Conservation (phyloP, 2,888 invertebrate species). For the Portevinia maculata region DNA sequence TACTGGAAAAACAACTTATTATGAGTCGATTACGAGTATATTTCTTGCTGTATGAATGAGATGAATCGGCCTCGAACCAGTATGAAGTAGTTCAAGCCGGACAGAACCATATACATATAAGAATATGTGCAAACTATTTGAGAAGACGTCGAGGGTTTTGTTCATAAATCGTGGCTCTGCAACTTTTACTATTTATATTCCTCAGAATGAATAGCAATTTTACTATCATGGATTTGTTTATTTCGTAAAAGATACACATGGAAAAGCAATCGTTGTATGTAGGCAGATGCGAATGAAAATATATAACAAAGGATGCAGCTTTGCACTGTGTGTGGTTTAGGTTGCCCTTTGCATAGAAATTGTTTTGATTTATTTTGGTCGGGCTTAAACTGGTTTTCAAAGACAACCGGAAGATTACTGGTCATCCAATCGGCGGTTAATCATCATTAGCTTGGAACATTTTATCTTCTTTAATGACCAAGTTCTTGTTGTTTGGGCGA, state of each 20-base stretch:
- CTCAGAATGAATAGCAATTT: conserved; percentile 19
- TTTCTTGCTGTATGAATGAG: conserved; percentile 10
- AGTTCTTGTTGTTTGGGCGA: too few species aligned
- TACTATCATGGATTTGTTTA: conserved; percentile 30
- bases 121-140: not conserved
- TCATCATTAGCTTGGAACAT: too few species aligned
- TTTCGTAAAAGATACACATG: conserved; percentile 1
- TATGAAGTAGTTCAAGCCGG: conserved; percentile 55
- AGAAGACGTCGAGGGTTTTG: conserved; percentile 21
- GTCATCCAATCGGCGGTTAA: too few species aligned
- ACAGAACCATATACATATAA: conserved; percentile 16
- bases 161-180: conserved; percentile 1
- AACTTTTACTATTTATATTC: conserved; percentile 10
- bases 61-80: conserved; percentile 53
- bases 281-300: not conserved
- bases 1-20: conserved; percentile 23
- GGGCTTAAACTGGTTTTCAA: conserved; percentile 24
- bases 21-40: not conserved
- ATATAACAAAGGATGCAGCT: conserved; percentile 5
- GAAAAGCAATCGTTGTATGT: not conserved
- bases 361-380: conserved; percentile 34
- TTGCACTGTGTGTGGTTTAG: conserved; percentile 2
- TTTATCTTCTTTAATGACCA: too few species aligned
- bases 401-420: not conserved
- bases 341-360: not conserved